These are phyloP conservation scores for Phyllotis vaccarum DNA, from an alignment of 2,797 vertebrate species.

Conservation along the genomic window DNA sequence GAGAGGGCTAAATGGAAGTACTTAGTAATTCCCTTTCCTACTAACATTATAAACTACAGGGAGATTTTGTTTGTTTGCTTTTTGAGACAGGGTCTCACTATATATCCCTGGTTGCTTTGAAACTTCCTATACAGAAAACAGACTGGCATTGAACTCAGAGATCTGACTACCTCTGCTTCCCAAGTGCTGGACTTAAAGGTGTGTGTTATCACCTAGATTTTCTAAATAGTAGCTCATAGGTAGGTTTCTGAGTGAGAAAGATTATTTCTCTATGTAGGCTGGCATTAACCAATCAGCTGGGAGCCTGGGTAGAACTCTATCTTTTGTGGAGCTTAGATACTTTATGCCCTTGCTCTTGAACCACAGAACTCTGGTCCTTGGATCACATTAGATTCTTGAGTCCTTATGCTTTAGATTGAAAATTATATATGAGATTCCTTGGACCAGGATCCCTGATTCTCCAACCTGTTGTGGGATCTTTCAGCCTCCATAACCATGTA, in stretches of 20 bases:
- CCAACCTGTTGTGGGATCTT: not conserved
- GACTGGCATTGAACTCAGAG: not conserved
- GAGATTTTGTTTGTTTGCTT: not conserved
- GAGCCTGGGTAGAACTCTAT: not conserved
- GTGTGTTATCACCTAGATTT: not conserved
- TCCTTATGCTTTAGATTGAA: not conserved
- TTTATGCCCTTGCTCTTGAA: not conserved
- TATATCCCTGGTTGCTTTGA: no score
- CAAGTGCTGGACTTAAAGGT: not conserved
- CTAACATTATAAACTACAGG: conserved; percentile 1
- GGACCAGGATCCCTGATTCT: not conserved
- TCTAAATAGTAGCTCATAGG: not conserved
- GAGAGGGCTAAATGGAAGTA: not conserved
- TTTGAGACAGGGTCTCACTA: not conserved
- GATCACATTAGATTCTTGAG: not conserved
- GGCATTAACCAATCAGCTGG: not conserved
- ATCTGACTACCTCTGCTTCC: not conserved
- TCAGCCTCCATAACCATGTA: not conserved
- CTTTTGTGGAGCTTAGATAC: not conserved
- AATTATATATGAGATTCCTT: not conserved
- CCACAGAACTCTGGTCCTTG: not conserved
- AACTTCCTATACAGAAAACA: not conserved
- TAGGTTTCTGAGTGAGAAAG: not conserved
- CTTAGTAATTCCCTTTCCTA: not conserved
- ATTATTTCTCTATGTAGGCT: not conserved